These are phyloP conservation scores for Plutella xylostella DNA, from an alignment of 2,888 invertebrate species.

Conservation along the genomic window DNA sequence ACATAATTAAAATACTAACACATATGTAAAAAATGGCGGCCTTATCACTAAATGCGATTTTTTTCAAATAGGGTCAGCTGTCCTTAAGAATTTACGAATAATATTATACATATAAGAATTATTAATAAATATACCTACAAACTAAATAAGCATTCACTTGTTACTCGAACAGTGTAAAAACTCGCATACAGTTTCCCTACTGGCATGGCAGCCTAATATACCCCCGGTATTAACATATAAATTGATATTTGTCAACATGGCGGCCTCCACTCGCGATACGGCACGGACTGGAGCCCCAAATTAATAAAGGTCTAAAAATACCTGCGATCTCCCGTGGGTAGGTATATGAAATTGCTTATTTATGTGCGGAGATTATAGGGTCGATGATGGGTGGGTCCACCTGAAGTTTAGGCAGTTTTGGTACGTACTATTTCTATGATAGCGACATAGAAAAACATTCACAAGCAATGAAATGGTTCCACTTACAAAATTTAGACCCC, in stretches of 20 bases:
- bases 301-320: background rate
- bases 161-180: too few species aligned
- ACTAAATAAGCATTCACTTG: background rate
- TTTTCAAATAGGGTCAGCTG: too few species aligned
- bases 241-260: conserved; percentile 32
- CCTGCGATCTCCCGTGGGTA: background rate
- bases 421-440: too few species aligned
- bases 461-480: too few species aligned
- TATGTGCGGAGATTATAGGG: background rate
- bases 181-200: background rate
- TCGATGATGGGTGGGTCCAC: background rate
- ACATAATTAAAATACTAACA: too few species aligned
- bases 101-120: background rate
- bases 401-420: background rate
- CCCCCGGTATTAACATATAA: conserved; percentile 38
- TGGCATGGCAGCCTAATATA: background rate
- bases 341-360: background rate
- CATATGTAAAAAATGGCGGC: too few species aligned
- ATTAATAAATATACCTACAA: background rate
- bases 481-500: background rate
- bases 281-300: conserved; percentile 18
- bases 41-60: too few species aligned
- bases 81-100: background rate
- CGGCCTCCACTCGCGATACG: conserved; percentile 27
- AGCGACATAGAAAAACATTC: too few species aligned